Conservation (phyloP, 2,888 invertebrate species). For the Lysandra bellargus region DNA sequence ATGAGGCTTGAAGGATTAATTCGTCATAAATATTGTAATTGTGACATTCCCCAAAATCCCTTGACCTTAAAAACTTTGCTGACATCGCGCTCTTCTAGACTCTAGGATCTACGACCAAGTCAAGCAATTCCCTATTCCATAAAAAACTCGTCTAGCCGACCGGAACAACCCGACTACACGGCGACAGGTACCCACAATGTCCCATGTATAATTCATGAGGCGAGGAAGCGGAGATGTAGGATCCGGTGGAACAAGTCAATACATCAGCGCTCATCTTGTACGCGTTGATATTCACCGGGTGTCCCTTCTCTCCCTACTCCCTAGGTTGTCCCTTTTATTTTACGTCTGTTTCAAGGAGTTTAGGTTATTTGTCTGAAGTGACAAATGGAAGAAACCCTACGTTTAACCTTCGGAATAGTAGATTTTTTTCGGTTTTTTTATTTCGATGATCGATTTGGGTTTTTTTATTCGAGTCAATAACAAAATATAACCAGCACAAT, state of each 20-base stretch:
- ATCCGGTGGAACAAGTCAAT: constrained; percentile 11
- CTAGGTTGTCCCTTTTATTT: neutral
- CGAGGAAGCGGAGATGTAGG: constrained; percentile 14
- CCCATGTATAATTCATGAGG: neutral
- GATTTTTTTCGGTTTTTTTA: too few relatives aligned
- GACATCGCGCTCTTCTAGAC: too few relatives aligned
- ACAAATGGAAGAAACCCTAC: neutral
- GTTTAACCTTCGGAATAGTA: too few relatives aligned
- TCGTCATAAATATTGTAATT: too few relatives aligned
- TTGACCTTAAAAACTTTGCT: too few relatives aligned
- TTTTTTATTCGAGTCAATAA: too few relatives aligned
- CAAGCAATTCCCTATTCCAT: neutral
- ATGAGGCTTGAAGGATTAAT: too few relatives aligned
- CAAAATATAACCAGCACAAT: neutral
- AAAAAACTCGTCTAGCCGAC: constrained; percentile 1
- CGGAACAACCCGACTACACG: neutral
- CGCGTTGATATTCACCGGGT: neutral
- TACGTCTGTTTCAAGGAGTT: neutral
- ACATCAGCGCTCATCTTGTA: constrained; percentile 9
- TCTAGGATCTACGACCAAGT: neutral
- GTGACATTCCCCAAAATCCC: neutral
- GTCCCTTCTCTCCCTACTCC: neutral
- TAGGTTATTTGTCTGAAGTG: neutral
- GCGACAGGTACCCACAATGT: neutral
- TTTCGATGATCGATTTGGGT: too few relatives aligned